A percentile compares a stretch with the other conserved stretches of the same genome.
Evolutionary conservation across 2,888 invertebrate genomes (phyloP).

Genomic region (Ischnus inquisitorius): DNA sequence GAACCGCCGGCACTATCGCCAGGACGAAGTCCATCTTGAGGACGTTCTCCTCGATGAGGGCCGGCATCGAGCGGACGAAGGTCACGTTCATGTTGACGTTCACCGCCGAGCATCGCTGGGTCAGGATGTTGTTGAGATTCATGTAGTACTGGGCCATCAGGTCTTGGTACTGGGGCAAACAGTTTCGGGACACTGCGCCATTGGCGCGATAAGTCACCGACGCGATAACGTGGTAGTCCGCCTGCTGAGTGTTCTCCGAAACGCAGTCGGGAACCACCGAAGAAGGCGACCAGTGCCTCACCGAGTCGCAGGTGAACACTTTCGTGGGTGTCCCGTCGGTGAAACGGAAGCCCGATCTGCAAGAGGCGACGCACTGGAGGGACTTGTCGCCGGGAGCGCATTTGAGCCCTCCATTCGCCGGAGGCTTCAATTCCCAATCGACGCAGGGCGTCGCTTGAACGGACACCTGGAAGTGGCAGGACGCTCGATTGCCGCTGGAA

Average conservation of each 20-base stretch:
- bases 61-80: conserved; percentile 93
- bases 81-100: conserved; percentile 98
- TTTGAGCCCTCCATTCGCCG: conserved; percentile 95
- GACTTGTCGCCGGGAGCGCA: conserved; percentile 94
- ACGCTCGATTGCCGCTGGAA: conserved; percentile 94
- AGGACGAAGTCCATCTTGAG: conserved; percentile 96
- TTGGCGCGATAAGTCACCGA: conserved; percentile 95
- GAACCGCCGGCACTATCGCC: conserved; percentile 94
- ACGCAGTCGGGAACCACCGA: conserved; percentile 98
- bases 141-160: conserved; percentile 92
- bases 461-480: conserved; percentile 97
- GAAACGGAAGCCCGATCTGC: conserved; percentile 95
- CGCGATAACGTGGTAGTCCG: conserved; percentile 96
- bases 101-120: conserved; percentile 97
- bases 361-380: conserved; percentile 95
- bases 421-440: conserved; percentile 96
- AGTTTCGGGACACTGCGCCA: conserved; percentile 94
- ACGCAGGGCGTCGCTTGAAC: conserved; percentile 98
- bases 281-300: conserved; percentile 94
- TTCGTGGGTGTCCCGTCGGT: conserved; percentile 96
- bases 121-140: conserved; percentile 92
- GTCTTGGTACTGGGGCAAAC: conserved; percentile 94
- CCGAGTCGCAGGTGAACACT: conserved; percentile 93
- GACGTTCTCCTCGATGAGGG: conserved; percentile 93
- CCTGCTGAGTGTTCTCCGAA: conserved; percentile 97